phyloP scores from a whole-genome alignment of 1,140 invertebrate species.

The Heliothis subflexa region DNA sequence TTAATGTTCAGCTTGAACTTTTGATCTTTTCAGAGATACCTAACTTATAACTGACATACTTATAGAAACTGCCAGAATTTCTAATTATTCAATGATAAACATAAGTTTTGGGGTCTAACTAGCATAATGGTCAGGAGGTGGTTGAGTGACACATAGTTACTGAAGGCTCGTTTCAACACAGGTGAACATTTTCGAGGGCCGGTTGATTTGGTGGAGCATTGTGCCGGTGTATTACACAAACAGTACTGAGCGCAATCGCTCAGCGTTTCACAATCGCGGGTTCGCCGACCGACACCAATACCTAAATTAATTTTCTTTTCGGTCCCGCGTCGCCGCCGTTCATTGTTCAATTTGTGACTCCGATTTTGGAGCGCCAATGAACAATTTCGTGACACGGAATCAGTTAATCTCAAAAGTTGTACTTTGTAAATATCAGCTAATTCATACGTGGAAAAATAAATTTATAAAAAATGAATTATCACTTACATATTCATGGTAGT shows the following conservation, averaged over 20 bases:
- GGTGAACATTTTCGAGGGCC: slow-evolving; percentile 76
- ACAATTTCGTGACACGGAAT: slow-evolving; percentile 66
- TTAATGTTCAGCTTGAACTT: background rate
- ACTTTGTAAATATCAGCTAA: slow-evolving; percentile 2
- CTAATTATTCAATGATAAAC: no score
- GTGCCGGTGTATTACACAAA: slow-evolving; percentile 81
- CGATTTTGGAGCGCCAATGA: slow-evolving; percentile 66
- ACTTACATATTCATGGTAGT: background rate
- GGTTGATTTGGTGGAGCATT: slow-evolving; percentile 72
- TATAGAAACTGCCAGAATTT: no score
- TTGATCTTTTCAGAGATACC: no score
- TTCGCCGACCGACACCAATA: slow-evolving; percentile 83
- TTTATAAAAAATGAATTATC: background rate
- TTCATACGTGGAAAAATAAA: background rate
- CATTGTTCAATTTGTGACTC: slow-evolving; percentile 80
- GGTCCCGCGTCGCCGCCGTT: slow-evolving; percentile 70
- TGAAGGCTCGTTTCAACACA: slow-evolving; percentile 67
- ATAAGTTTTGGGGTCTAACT: background rate
- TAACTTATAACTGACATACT: no score
- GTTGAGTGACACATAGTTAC: slow-evolving; percentile 9
- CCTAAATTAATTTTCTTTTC: slow-evolving; percentile 86
- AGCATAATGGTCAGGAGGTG: background rate
- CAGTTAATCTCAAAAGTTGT: slow-evolving; percentile 32
- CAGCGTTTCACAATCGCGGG: slow-evolving; percentile 81
- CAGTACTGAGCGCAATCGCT: slow-evolving; percentile 78